A percentile compares a stretch with the other conserved stretches of the same genome.
Conservation (phyloP, 2,888 invertebrate species). For the Antheraea yamamai region DNA sequence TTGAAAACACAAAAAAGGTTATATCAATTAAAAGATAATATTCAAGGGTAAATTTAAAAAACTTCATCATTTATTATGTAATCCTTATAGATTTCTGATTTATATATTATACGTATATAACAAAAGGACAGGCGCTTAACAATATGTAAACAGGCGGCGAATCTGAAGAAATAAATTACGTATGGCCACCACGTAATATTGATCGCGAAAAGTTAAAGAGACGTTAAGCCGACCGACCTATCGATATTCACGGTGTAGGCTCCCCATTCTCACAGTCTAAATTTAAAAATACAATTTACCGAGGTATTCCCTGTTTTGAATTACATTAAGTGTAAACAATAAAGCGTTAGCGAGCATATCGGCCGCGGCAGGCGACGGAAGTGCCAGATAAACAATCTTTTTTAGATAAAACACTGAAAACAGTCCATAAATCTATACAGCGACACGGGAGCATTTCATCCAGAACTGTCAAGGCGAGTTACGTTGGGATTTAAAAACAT, state of each 20-base stretch:
- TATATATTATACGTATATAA: background rate
- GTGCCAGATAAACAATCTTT: conserved; percentile 80
- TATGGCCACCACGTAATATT: conserved; percentile 68
- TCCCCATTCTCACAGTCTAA: conserved; percentile 58
- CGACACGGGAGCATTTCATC: conserved; percentile 62
- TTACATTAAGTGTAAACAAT: conserved; percentile 82
- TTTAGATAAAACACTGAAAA: conserved; percentile 79
- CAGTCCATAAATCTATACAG: conserved; percentile 73
- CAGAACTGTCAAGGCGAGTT: conserved; percentile 62
- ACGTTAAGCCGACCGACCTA: conserved; percentile 61
- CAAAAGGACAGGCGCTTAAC: background rate
- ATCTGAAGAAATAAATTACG: conserved; percentile 58
- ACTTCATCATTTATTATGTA: background rate
- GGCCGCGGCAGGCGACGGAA: conserved; percentile 77
- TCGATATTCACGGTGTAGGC: conserved; percentile 69
- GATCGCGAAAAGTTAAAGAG: conserved; percentile 67
- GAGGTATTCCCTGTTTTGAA: conserved; percentile 80
- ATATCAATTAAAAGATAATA: background rate
- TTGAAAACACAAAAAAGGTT: background rate
- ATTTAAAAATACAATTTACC: conserved; percentile 79
- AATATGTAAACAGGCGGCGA: conserved; percentile 37
- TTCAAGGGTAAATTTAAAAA: background rate
- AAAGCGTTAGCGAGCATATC: conserved; percentile 78
- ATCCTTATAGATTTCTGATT: background rate
- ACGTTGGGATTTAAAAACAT: conserved; percentile 42